phyloP scores from a whole-genome alignment of 2,113 vertebrate genomes.

The Carassius gibelio region DNA sequence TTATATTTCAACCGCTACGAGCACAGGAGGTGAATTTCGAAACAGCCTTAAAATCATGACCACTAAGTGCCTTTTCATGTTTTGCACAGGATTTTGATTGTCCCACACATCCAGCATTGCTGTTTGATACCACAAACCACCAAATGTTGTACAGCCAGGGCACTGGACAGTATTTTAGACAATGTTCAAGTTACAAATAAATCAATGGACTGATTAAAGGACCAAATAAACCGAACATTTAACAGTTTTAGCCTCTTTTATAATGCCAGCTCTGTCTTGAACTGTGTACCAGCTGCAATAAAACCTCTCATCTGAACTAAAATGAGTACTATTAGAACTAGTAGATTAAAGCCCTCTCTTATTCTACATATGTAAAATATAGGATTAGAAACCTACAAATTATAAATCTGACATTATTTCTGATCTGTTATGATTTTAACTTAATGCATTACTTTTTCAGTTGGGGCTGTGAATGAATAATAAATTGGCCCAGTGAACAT shows the following conservation, averaged over 20 bases:
- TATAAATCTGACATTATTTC: slow-evolving; percentile 16
- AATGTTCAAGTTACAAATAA: neutral
- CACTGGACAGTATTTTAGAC: neutral
- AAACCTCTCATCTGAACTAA: neutral
- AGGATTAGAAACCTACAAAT: neutral
- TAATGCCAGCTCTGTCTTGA: neutral
- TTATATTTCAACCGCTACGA: slow-evolving; percentile 35
- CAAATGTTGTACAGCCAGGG: neutral
- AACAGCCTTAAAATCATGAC: slow-evolving; percentile 41
- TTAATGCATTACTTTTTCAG: slow-evolving; percentile 50
- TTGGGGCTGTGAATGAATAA: slow-evolving; percentile 34
- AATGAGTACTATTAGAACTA: neutral
- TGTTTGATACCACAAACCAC: slow-evolving; percentile 1
- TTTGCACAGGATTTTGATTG: neutral
- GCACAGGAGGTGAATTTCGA: slow-evolving; percentile 5
- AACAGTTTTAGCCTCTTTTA: neutral
- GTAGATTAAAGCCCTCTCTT: neutral
- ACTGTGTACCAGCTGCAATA: neutral
- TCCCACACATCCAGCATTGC: neutral
- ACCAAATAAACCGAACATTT: neutral
- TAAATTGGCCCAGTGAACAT: slow-evolving; percentile 20
- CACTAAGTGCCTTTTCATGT: slow-evolving; percentile 55
- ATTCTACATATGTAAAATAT: neutral
- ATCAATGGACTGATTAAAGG: neutral
- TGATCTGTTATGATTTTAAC: slow-evolving; percentile 35